phyloP scores from a whole-genome alignment of 2,888 invertebrate species.

The Drosophila monieri region DNA sequence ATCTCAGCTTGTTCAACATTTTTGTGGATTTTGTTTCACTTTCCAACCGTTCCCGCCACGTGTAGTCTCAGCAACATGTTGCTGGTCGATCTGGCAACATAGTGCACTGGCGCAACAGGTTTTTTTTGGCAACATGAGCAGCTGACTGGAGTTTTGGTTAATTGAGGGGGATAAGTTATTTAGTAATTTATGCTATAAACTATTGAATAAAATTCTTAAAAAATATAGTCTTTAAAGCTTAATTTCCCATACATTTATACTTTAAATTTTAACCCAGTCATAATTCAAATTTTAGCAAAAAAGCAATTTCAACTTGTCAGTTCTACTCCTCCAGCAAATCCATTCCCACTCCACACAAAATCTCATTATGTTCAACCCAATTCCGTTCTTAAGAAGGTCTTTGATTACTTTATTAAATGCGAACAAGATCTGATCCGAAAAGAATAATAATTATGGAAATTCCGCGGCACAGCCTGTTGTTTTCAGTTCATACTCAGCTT shows the following conservation, averaged over 20 bases:
- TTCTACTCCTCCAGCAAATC: background rate
- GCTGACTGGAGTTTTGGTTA: slow-evolving; percentile 7
- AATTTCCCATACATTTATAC: background rate
- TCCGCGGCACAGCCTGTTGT: slow-evolving; percentile 26
- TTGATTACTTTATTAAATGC: slow-evolving; percentile 74
- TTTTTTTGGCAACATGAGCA: slow-evolving; percentile 30
- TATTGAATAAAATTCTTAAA: background rate
- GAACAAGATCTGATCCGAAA: slow-evolving; percentile 69
- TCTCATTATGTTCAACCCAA: slow-evolving; percentile 38
- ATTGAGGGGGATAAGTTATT: background rate
- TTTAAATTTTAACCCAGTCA: background rate
- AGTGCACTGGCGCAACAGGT: slow-evolving; percentile 34
- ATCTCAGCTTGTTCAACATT: background rate
- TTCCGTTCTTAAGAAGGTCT: slow-evolving; percentile 43
- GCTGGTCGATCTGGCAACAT: slow-evolving; percentile 7
- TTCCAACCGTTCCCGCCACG: slow-evolving; percentile 36
- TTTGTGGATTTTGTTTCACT: slow-evolving; percentile 40
- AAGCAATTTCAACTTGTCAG: slow-evolving; percentile 6
- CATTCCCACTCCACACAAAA: slow-evolving; percentile 11
- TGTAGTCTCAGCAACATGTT: slow-evolving; percentile 32
- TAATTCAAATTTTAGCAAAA: slow-evolving; percentile 7
- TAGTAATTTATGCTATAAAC: background rate
- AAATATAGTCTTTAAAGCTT: background rate
- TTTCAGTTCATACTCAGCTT: slow-evolving; percentile 41
- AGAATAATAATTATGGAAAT: slow-evolving; percentile 61